A percentile compares a stretch with the other conserved stretches of the same genome.
Conservation (phyloP, 2,113 vertebrate species). For the Podarcis muralis region DNA sequence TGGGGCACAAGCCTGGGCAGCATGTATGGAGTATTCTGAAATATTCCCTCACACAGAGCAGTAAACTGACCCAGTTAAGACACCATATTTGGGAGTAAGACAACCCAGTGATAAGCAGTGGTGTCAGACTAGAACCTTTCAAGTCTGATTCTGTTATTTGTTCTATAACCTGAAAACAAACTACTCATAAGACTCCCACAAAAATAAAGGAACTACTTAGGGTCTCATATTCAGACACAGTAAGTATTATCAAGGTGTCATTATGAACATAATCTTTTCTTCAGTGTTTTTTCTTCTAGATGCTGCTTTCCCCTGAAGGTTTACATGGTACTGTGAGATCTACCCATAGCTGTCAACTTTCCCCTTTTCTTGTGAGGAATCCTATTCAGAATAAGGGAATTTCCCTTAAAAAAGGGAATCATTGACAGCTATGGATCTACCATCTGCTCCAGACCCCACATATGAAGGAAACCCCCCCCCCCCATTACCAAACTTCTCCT, state of each 20-base stretch:
- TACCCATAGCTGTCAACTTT: neutral
- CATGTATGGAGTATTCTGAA: no score
- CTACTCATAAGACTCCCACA: neutral
- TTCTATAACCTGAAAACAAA: neutral
- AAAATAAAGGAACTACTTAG: neutral
- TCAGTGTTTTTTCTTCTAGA: slow-evolving; percentile 35
- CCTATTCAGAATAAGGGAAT: no score
- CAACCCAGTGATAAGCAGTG: neutral
- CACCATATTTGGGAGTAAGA: neutral
- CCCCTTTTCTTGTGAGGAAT: no score
- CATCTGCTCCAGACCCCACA: slow-evolving; percentile 54
- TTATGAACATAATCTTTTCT: slow-evolving; percentile 34
- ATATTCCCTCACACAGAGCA: neutral
- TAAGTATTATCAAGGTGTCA: slow-evolving; percentile 22
- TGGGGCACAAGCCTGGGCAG: no score
- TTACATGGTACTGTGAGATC: slow-evolving; percentile 8
- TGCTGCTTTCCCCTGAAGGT: slow-evolving; percentile 29
- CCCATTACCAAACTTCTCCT: neutral
- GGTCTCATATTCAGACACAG: slow-evolving; percentile 7
- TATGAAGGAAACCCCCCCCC: slow-evolving; percentile 3
- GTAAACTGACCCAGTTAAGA: neutral
- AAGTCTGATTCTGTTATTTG: neutral
- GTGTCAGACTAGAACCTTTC: neutral
- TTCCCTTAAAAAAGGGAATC: no score
- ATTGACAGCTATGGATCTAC: neutral